phyloP scores from a whole-genome alignment of 2,888 invertebrate species.

The Anorthoa munda region DNA sequence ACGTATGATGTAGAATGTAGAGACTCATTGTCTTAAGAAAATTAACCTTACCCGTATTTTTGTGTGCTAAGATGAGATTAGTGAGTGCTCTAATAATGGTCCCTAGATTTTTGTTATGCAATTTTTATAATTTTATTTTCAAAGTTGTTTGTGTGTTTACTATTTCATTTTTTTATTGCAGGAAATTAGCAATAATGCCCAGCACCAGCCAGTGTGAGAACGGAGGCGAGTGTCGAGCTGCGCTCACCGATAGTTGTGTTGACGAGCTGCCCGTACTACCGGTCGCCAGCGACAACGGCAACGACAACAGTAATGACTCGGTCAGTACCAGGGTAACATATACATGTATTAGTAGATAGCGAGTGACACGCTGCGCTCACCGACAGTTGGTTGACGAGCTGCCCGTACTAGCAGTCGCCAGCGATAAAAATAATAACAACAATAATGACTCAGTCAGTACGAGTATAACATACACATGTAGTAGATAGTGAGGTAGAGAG shows the following conservation, averaged over 20 bases:
- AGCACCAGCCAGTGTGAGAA: constrained; percentile 68
- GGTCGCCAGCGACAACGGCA: constrained; percentile 34
- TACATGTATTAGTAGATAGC: background rate
- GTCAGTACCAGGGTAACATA: constrained; percentile 42
- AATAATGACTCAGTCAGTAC: no score
- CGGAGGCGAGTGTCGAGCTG: constrained; percentile 71
- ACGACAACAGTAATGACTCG: constrained; percentile 60
- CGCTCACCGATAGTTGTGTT: constrained; percentile 86
- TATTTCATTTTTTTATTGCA: constrained; percentile 59
- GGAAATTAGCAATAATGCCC: constrained; percentile 83
- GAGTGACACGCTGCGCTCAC: background rate
- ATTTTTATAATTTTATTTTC: background rate
- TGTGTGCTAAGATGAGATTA: background rate
- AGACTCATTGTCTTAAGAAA: no score
- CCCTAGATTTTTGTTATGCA: background rate
- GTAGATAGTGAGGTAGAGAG: no score
- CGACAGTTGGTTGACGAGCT: background rate
- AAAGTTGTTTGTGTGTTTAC: background rate
- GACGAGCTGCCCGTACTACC: constrained; percentile 77
- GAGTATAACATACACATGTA: no score
- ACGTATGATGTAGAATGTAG: no score
- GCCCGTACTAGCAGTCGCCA: no score
- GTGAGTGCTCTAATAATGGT: background rate
- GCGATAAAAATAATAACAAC: no score
- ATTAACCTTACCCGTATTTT: background rate